phyloP scores from a whole-genome alignment of 2,888 invertebrate genomes.

The Heteropelma amictum region DNA sequence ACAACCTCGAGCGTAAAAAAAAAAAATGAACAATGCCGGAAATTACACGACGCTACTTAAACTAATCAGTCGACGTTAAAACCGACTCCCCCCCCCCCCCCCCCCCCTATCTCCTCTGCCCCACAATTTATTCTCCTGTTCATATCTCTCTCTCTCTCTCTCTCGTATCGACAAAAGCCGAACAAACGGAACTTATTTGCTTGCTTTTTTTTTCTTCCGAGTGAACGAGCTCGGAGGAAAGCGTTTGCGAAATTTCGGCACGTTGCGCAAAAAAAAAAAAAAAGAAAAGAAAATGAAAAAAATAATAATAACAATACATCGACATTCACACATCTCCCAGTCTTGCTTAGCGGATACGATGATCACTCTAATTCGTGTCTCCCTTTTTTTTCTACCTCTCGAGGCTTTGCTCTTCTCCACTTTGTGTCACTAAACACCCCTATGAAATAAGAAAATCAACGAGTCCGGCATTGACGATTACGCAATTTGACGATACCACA shows the following conservation, averaged over 20 bases:
- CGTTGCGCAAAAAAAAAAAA: constrained; percentile 23
- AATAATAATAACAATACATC: no score
- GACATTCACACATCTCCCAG: constrained; percentile 46
- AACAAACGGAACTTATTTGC: no score
- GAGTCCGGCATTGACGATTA: no score
- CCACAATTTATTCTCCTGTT: background rate
- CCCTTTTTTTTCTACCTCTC: constrained; percentile 5
- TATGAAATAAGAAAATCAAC: no score
- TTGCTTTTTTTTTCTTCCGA: constrained; percentile 34
- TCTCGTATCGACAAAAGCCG: no score
- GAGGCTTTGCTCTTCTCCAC: background rate
- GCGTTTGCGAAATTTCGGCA: constrained; percentile 33
- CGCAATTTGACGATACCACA: no score
- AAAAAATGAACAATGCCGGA: constrained; percentile 70
- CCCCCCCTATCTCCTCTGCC: background rate
- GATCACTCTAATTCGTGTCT: no score
- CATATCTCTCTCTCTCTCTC: constrained; percentile 6
- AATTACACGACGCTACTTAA: constrained; percentile 69
- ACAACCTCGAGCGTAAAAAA: constrained; percentile 42
- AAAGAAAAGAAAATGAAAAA: constrained; percentile 17
- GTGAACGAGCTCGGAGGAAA: constrained; percentile 37
- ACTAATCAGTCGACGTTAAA: constrained; percentile 67
- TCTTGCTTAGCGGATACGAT: constrained; percentile 48
- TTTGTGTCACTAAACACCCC: no score
- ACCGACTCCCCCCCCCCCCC: constrained; percentile 61